phyloP scores from a whole-genome alignment of 2,888 invertebrate species.

The Odontocolon sp. region DNA sequence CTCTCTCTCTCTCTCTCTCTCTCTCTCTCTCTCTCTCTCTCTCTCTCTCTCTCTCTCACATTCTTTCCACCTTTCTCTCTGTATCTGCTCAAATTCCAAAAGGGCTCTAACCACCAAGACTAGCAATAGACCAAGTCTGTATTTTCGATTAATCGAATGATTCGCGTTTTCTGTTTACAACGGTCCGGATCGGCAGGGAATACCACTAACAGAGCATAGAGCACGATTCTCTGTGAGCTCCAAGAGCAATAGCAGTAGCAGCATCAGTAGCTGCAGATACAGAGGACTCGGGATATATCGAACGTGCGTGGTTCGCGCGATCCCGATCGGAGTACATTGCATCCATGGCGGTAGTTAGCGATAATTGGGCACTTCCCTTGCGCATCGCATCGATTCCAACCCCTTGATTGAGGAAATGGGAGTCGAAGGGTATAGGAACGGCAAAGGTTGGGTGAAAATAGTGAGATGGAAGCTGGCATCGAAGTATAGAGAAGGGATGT shows the following conservation, averaged over 20 bases:
- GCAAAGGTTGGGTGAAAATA: neutral
- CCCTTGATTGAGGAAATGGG: constrained; percentile 77
- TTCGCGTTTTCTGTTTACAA: neutral
- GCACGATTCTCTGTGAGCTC: neutral
- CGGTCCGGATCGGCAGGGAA: neutral
- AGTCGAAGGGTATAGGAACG: constrained; percentile 61
- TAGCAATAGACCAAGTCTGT: neutral
- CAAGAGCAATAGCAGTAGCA: constrained; percentile 36
- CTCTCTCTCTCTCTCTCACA: no score
- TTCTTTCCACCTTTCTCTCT: no score
- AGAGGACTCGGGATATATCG: constrained; percentile 35
- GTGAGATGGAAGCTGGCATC: constrained; percentile 1
- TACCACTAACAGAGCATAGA: neutral
- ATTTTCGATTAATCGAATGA: constrained; percentile 9
- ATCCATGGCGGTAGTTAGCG: constrained; percentile 74
- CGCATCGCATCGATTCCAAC: constrained; percentile 75
- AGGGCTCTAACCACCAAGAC: neutral
- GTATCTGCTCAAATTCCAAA: neutral
- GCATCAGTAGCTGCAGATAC: neutral
- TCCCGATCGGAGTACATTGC: constrained; percentile 68
- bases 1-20: no score
- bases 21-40: no score
- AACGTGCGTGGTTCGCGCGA: constrained; percentile 31
- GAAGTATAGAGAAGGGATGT: neutral
- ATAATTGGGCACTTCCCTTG: constrained; percentile 79